Evolutionary conservation across 2,888 invertebrate genomes (phyloP).

Genomic region (Pachliopta kotzebuea): DNA sequence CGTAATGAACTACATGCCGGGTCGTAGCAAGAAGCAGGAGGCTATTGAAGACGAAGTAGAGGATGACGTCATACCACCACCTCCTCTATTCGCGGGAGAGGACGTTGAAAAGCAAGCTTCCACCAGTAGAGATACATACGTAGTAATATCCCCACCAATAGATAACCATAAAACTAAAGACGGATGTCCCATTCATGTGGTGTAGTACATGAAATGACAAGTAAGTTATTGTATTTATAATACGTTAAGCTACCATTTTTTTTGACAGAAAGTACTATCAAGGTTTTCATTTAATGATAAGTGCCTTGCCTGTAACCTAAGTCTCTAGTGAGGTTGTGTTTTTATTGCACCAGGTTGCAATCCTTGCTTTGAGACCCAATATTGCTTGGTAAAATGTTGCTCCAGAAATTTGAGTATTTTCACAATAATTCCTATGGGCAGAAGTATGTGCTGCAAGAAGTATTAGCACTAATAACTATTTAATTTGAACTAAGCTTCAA

Average conservation of each 20-base stretch:
- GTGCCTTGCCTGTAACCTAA: too few relatives aligned
- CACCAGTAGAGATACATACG: slow-evolving; percentile 70
- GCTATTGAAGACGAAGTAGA: slow-evolving; percentile 73
- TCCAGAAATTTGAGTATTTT: too few relatives aligned
- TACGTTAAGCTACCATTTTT: background rate
- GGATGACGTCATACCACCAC: slow-evolving; percentile 74
- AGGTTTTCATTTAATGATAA: too few relatives aligned
- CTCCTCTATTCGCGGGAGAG: slow-evolving; percentile 67
- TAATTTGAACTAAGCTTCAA: background rate
- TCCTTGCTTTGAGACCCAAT: too few relatives aligned
- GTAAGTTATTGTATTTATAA: slow-evolving; percentile 47
- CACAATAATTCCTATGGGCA: too few relatives aligned
- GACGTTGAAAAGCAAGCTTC: slow-evolving; percentile 51
- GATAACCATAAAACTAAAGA: slow-evolving; percentile 64
- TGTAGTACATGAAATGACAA: slow-evolving; percentile 72
- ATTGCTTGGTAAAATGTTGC: too few relatives aligned
- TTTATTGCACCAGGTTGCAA: too few relatives aligned
- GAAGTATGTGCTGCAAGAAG: too few relatives aligned
- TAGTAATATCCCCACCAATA: slow-evolving; percentile 71
- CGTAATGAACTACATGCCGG: slow-evolving; percentile 90
- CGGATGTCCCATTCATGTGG: slow-evolving; percentile 75
- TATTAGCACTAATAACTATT: too few relatives aligned
- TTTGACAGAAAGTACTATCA: too few relatives aligned
- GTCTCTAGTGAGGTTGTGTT: too few relatives aligned
- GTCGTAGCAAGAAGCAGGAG: slow-evolving; percentile 70